These are phyloP conservation scores for Malurus elegans DNA, from an alignment of 2,113 vertebrate genomes.

Conservation along the genomic window DNA sequence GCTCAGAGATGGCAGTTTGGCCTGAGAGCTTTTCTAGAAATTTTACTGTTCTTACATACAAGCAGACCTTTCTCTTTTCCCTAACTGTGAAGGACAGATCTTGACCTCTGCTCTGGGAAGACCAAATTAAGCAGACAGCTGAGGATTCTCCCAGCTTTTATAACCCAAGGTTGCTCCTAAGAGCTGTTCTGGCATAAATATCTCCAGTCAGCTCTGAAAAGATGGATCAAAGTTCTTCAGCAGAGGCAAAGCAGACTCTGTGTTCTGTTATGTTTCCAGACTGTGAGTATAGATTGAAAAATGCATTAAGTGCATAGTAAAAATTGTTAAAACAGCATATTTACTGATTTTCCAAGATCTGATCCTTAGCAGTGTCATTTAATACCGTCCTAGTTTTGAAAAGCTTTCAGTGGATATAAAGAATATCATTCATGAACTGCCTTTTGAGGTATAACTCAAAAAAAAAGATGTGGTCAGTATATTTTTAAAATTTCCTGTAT, in stretches of 20 bases:
- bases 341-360: background rate
- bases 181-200: background rate
- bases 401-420: background rate
- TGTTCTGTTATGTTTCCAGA: background rate
- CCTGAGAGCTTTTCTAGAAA: background rate
- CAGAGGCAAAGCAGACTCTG: background rate
- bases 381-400: background rate
- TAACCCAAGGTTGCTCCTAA: background rate
- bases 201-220: background rate
- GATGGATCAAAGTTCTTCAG: background rate
- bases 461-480: background rate
- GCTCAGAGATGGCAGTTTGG: background rate
- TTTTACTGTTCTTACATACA: background rate
- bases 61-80: background rate
- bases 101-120: background rate
- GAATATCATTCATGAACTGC: background rate
- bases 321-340: background rate
- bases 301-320: background rate
- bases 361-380: background rate
- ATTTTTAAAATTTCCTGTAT: background rate
- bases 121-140: background rate
- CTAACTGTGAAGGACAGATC: background rate
- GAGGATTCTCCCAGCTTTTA: slow-evolving; percentile 9
- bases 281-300: background rate
- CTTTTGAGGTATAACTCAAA: background rate